phyloP scores from a whole-genome alignment of 2,888 invertebrate genomes.

The Ormyrus labotus region DNA sequence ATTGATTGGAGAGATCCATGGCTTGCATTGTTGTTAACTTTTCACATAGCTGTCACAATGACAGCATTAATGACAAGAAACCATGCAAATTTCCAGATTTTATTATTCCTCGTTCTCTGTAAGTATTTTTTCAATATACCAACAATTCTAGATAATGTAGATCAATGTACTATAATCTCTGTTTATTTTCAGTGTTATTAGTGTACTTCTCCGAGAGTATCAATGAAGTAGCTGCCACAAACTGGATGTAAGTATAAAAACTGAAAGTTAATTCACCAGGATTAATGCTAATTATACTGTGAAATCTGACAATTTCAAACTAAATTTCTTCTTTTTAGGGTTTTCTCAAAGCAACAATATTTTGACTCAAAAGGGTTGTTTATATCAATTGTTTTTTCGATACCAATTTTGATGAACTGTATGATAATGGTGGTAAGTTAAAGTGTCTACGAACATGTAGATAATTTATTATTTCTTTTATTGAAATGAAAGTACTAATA shows the following conservation, averaged over 20 bases:
- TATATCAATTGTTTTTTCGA: constrained; percentile 95
- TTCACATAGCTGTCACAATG: constrained; percentile 87
- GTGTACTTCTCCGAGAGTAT: constrained; percentile 94
- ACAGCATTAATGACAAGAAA: constrained; percentile 89
- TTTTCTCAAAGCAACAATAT: constrained; percentile 93
- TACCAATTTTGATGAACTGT: constrained; percentile 93
- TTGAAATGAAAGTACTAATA: too few relatives aligned
- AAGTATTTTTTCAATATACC: constrained; percentile 75
- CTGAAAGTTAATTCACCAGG: constrained; percentile 3
- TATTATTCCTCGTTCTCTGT: constrained; percentile 88
- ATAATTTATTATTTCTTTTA: too few relatives aligned
- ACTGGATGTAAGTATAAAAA: constrained; percentile 82
- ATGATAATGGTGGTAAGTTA: constrained; percentile 94
- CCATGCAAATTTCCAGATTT: constrained; percentile 90
- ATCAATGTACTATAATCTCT: constrained; percentile 27
- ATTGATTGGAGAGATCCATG: constrained; percentile 94
- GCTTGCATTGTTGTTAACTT: constrained; percentile 85
- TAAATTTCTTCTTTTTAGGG: constrained; percentile 72
- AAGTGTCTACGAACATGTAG: too few relatives aligned
- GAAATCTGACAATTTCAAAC: background rate
- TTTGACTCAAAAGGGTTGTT: constrained; percentile 96
- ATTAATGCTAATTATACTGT: constrained; percentile 24
- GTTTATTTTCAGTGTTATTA: constrained; percentile 83
- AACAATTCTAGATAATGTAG: constrained; percentile 5
- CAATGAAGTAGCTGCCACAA: constrained; percentile 90